phyloP scores from a whole-genome alignment of 1,140 invertebrate genomes.

The Leptinotarsa lineolata region DNA sequence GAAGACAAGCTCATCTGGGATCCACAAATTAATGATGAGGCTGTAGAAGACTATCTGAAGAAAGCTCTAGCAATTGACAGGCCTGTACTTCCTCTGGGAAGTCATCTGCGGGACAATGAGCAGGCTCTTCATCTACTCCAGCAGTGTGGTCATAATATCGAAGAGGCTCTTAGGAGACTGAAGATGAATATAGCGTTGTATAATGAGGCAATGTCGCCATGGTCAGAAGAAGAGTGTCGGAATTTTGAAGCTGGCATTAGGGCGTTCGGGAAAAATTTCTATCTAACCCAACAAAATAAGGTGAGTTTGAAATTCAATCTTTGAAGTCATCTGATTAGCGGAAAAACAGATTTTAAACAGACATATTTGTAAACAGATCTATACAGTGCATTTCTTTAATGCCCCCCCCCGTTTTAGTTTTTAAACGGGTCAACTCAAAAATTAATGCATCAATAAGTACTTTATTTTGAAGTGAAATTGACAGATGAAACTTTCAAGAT shows the following conservation, averaged over 20 bases:
- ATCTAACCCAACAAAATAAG: conserved; percentile 89
- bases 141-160: conserved; percentile 91
- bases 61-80: conserved; percentile 64
- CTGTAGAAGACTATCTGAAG: conserved; percentile 79
- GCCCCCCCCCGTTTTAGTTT: no score
- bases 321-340: no score
- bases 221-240: conserved; percentile 95
- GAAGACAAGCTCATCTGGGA: conserved; percentile 94
- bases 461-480: no score
- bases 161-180: conserved; percentile 76
- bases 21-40: conserved; percentile 74
- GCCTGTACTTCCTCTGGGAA: conserved; percentile 67
- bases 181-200: conserved; percentile 76
- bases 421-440: no score
- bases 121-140: conserved; percentile 87
- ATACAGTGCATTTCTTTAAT: no score
- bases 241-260: conserved; percentile 94
- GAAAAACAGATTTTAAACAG: no score
- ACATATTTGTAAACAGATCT: no score
- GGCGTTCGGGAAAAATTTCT: conserved; percentile 93
- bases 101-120: conserved; percentile 88
- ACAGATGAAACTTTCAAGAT: no score
- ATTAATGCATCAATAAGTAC: no score
- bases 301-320: conserved; percentile 57
- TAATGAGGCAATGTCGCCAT: conserved; percentile 75